A percentile compares a stretch with the other conserved stretches of the same genome.
Evolutionary conservation across 2,113 vertebrate species (phyloP).

Genomic region (Ovis aries): ARS-UI_Ramb_v3.0 NC_056056.1:220557501-220558000

Average conservation of each 20-base stretch:
- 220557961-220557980: neutral
- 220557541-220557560: neutral
- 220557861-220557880: neutral
- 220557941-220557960: neutral
- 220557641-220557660: fast-evolving
- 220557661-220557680: no score
- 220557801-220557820: neutral
- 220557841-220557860: neutral
- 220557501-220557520: fast-evolving
- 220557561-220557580: fast-evolving
- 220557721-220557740: neutral
- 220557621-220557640: neutral
- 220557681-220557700: neutral
- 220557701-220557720: neutral
- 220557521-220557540: neutral
- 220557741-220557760: neutral
- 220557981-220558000: no score
- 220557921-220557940: no score
- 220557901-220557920: fast-evolving
- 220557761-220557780: neutral
- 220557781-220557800: neutral
- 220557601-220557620: neutral
- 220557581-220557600: neutral
- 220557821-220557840: neutral
- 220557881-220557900: neutral